Conservation (phyloP, 2,888 invertebrate genomes). For the Encarsia formosa region DNA sequence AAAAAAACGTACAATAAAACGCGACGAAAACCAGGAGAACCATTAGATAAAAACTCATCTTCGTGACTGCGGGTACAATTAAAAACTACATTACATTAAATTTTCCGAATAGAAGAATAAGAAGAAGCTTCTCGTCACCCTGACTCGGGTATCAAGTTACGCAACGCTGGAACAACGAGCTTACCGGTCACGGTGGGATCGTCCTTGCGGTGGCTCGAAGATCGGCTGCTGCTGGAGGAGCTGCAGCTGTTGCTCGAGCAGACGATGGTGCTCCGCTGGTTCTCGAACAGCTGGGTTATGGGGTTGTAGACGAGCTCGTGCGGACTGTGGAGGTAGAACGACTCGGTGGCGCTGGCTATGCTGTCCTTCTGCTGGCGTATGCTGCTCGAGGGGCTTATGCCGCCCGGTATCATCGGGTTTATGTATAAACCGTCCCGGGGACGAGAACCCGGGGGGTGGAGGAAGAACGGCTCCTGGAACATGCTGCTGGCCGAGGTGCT, state of each 20-base stretch:
- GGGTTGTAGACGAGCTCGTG: slow-evolving; percentile 78
- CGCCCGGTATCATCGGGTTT: slow-evolving; percentile 67
- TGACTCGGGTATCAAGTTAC: too few relatives aligned
- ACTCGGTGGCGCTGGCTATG: slow-evolving; percentile 52
- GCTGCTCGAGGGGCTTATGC: neutral
- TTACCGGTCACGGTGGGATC: slow-evolving; percentile 46
- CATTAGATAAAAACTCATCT: too few relatives aligned
- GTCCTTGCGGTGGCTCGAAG: slow-evolving; percentile 25
- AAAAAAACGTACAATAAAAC: too few relatives aligned
- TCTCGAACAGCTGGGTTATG: slow-evolving; percentile 76
- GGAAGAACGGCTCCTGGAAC: slow-evolving; percentile 50
- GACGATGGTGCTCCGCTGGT: slow-evolving; percentile 27
- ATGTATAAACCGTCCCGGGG: slow-evolving; percentile 79
- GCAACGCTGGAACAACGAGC: too few relatives aligned
- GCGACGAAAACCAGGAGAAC: too few relatives aligned
- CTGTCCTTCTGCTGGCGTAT: slow-evolving; percentile 1
- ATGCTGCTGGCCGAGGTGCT: slow-evolving; percentile 32
- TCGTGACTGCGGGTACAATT: too few relatives aligned
- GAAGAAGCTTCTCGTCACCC: too few relatives aligned
- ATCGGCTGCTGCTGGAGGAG: slow-evolving; percentile 14
- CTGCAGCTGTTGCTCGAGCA: slow-evolving; percentile 8
- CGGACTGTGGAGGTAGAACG: slow-evolving; percentile 82
- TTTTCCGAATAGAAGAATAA: too few relatives aligned
- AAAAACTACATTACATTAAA: too few relatives aligned
- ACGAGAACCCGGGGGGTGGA: slow-evolving; percentile 47